Evolutionary conservation across 2,888 invertebrate genomes (phyloP), one percentile per base, ranked within the genome.

Genomic region (Zeuzera pyrina): DNA sequence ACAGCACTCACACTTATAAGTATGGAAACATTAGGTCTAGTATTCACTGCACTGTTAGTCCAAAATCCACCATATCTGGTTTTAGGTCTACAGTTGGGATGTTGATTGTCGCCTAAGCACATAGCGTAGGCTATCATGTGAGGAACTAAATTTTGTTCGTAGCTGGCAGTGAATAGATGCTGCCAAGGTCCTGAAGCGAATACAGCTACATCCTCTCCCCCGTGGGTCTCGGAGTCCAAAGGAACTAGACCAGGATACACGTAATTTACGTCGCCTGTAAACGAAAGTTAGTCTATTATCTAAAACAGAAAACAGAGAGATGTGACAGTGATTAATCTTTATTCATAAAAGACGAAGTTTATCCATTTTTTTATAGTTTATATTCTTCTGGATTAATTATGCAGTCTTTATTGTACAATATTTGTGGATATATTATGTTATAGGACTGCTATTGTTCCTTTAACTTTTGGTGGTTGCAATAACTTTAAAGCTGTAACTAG

Each of bases 201-300:
- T 2, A 93, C 87, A 0, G 88, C 88, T 0, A 94, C 93, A 58
- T 93, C 93, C 43, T 93, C 92, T 0, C 91, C 91, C 0, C 90
- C 91, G 47, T 92, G 92, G 0, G 91, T 91, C 49, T 91, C 91
- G 0, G 85, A 83, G 31, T 74, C 67, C 25, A 87, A 55, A 0
- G 91, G 90, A 1, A 87, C 86, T 1, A 87, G 65, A 15, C 88
- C 85, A 2, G 90, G 90, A 53, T 87, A 88, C 1, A 66, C 54
- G 45, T 78, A 88, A 52, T 68, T 69, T 2, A 81, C 62, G 29
- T 84, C 71, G 45, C 66, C 83, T 81, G 58, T 0, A 25, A 25
- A 6, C 6, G 19, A 19, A 19, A 19, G 19, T 7, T 8, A 19
- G 19, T 19, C 8, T 19, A 19, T 7, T 2, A 10, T 1, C 1